Percentiles rank a stretch among this genome's conserved stretches.
Conservation (phyloP, 2,888 invertebrate genomes). For the Meloe dianella region DNA sequence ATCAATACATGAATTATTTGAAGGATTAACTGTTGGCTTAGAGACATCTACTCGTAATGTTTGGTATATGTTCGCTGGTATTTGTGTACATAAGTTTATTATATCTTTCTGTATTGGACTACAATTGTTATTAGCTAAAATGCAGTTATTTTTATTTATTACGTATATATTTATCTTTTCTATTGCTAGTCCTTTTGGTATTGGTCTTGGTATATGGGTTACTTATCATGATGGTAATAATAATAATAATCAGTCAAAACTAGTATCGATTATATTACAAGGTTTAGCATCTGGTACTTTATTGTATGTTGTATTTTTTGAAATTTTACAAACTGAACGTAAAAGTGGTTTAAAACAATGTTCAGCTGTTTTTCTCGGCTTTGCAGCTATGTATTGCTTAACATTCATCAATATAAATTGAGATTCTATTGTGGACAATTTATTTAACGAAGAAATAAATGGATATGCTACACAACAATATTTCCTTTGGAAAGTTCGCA, state of each 20-base stretch:
- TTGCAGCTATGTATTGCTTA: conserved; percentile 72
- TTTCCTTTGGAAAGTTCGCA: no score
- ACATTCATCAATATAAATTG: conserved; percentile 29
- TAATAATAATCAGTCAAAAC: conserved; percentile 49
- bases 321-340: conserved; percentile 74
- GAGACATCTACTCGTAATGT: conserved; percentile 68
- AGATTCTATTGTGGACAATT: neutral
- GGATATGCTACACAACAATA: no score
- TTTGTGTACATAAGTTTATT: conserved; percentile 84
- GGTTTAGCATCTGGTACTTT: conserved; percentile 92
- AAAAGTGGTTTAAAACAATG: conserved; percentile 70
- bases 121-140: conserved; percentile 76
- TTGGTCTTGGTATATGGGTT: conserved; percentile 74
- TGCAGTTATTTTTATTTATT: conserved; percentile 67
- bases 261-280: conserved; percentile 73
- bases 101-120: conserved; percentile 89
- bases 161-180: conserved; percentile 78
- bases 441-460: no score
- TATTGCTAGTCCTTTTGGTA: conserved; percentile 80
- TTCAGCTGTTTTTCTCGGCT: conserved; percentile 71
- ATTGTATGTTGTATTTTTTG: conserved; percentile 96
- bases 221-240: conserved; percentile 63
- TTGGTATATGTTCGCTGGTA: conserved; percentile 84
- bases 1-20: conserved; percentile 85
- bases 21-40: conserved; percentile 82